Base-by-base conservation (phyloP, 92 coral and sea anemone genomes). In the Meandrina meandrites region DNA sequence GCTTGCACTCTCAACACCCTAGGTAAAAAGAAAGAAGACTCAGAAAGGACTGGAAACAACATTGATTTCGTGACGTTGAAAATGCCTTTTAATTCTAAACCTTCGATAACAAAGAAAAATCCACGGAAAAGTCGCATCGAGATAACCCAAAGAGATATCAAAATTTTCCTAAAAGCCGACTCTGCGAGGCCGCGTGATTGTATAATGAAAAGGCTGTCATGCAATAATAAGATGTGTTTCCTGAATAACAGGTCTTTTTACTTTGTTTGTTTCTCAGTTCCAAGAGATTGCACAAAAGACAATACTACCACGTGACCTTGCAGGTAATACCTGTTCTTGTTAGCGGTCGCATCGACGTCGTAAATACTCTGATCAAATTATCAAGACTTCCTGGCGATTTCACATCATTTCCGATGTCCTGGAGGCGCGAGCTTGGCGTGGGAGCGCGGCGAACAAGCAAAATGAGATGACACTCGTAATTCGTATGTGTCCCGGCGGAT, bases 271-370 rank as follows among this genome's bases (percentile, higher is more conserved):
- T 84, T 74, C 51, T 15, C 57, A 34, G 13, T 34, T 57, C 64
- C 73, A n/a, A 18, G 45, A 19, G 81, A 37, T 27, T 75, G 77
- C 50, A 54, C 82, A 75, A 57, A 22, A 36, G 75, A 75, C 79
- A 56, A 34, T 53, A 35, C 45, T n/a, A n/a, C 42, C 54, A 84
- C 80, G 80, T 18, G 80, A 84, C 48, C 4, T 47, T 24, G 50
- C 85, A 50, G 57, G 85, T 60, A 68, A 19, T 42, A 84, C 78
- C 78, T 82, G 78, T 21, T 48, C 22, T 16, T 50, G 57, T 53
- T n/a, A 73, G 5, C 28, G 51, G n/a, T 18, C 78, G 14, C 17
- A 37, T 37, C 78, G 50, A 57, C 54, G 30, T 62, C 47, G 40
- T 83, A 82, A 47, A 47, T 11, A 24, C 22, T 32, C 78, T 5